Conservation (phyloP, 2,797 vertebrate species). For the Gallinago stenura region DNA sequence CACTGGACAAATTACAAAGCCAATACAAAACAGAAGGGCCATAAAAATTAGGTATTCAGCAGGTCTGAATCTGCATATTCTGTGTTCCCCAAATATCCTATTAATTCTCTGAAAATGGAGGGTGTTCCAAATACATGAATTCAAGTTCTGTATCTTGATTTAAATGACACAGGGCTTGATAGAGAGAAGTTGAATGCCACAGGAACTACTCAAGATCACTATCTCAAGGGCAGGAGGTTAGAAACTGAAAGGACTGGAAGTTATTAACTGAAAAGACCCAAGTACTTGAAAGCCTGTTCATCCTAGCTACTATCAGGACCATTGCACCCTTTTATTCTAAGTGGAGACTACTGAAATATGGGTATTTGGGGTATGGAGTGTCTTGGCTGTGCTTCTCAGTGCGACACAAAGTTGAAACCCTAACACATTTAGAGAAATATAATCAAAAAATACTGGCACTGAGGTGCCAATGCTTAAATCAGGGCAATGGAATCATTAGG, state of each 20-base stretch:
- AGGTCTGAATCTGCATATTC: neutral
- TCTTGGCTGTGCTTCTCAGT: neutral
- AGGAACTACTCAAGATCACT: neutral
- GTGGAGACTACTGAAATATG: neutral
- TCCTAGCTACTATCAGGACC: neutral
- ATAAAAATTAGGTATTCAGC: constrained; percentile 13
- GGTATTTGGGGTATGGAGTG: neutral
- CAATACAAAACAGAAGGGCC: constrained; percentile 20
- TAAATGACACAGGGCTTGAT: neutral
- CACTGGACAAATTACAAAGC: constrained; percentile 6
- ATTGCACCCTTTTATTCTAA: neutral
- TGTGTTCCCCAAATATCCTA: neutral
- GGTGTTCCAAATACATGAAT: neutral
- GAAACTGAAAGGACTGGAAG: constrained; percentile 3
- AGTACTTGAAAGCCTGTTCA: neutral
- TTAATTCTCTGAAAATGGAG: neutral
- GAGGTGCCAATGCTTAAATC: neutral
- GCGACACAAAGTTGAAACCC: neutral
- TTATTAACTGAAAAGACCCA: neutral
- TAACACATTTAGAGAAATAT: neutral
- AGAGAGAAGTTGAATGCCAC: neutral
- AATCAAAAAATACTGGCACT: neutral
- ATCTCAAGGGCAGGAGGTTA: neutral
- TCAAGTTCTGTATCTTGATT: neutral
- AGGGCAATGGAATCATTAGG: neutral